Percentiles rank a stretch among this genome's conserved stretches.
Evolutionary conservation across 2,797 vertebrate genomes (phyloP).

Genomic region (Propithecus deckenii): DNA sequence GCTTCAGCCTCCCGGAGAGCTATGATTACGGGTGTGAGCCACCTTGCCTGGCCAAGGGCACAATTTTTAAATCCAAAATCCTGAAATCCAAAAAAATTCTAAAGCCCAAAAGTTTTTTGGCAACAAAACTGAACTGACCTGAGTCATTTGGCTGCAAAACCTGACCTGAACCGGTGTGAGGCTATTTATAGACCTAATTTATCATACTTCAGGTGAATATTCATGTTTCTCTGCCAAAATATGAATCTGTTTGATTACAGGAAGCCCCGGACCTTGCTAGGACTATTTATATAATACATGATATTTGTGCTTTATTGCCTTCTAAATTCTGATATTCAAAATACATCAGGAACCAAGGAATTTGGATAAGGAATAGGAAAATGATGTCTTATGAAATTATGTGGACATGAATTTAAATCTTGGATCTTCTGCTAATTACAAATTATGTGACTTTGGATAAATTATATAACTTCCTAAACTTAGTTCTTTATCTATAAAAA

Average conservation of each 20-base stretch:
- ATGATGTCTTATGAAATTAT: constrained; percentile 6
- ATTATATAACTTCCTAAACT: neutral
- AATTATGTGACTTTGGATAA: neutral
- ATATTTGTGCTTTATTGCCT: constrained; percentile 31
- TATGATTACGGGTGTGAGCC: too few relatives aligned
- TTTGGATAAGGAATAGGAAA: constrained; percentile 11
- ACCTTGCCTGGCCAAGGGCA: neutral
- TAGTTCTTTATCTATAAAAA: neutral
- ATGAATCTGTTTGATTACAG: constrained; percentile 52
- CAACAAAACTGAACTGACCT: constrained; percentile 27
- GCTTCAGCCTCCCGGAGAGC: too few relatives aligned
- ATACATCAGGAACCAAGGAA: neutral
- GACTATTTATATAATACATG: constrained; percentile 32
- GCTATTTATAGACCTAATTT: constrained; percentile 49
- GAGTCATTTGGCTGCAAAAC: constrained; percentile 50
- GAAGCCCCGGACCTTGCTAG: neutral
- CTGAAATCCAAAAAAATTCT: neutral
- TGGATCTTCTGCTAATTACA: neutral
- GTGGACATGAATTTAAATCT: neutral
- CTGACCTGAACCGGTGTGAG: neutral
- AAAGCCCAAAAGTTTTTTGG: neutral
- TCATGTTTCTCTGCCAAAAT: constrained; percentile 50
- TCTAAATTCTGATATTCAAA: constrained; percentile 43
- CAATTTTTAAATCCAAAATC: neutral
- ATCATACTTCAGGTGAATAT: constrained; percentile 12